Conservation (phyloP, 1,140 invertebrate species). For the Plectus sambesii region DNA sequence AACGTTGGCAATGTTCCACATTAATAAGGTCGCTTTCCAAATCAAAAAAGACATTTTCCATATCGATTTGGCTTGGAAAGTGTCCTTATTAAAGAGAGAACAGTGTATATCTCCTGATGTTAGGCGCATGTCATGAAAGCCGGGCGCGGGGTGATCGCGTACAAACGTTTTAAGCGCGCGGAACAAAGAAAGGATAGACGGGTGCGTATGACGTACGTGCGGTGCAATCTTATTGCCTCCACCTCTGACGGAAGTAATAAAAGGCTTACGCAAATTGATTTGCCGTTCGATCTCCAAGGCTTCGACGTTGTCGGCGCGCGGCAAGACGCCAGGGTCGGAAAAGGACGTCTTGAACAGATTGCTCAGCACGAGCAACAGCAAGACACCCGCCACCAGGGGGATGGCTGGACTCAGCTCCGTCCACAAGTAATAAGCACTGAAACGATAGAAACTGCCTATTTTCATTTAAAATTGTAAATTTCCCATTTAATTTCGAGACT, state of each 20-base stretch:
- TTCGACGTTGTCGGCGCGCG: slow-evolving; percentile 73
- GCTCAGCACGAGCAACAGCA: slow-evolving; percentile 65
- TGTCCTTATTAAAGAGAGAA: too few relatives aligned
- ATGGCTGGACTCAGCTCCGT: slow-evolving; percentile 67
- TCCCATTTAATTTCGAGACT: slow-evolving; percentile 3
- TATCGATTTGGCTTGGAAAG: too few relatives aligned
- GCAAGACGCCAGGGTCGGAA: slow-evolving; percentile 86
- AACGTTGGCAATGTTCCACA: too few relatives aligned
- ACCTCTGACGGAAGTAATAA: slow-evolving; percentile 17
- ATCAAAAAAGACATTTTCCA: too few relatives aligned
- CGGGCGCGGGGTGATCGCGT: background rate
- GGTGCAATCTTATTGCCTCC: slow-evolving; percentile 18
- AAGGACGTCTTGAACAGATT: slow-evolving; percentile 78
- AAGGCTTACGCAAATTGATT: slow-evolving; percentile 38
- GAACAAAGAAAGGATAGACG: background rate
- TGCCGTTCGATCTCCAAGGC: slow-evolving; percentile 74
- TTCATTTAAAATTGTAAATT: too few relatives aligned
- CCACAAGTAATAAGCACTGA: slow-evolving; percentile 73
- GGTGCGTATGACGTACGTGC: background rate
- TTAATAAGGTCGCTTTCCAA: too few relatives aligned
- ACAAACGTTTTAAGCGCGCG: background rate
- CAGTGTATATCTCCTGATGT: too few relatives aligned
- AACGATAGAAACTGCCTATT: slow-evolving; percentile 47
- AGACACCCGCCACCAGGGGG: slow-evolving; percentile 64
- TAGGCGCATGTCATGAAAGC: background rate